These are phyloP conservation scores for Tyrannus savana DNA, from an alignment of 2,113 vertebrate genomes.

Conservation along the genomic window DNA sequence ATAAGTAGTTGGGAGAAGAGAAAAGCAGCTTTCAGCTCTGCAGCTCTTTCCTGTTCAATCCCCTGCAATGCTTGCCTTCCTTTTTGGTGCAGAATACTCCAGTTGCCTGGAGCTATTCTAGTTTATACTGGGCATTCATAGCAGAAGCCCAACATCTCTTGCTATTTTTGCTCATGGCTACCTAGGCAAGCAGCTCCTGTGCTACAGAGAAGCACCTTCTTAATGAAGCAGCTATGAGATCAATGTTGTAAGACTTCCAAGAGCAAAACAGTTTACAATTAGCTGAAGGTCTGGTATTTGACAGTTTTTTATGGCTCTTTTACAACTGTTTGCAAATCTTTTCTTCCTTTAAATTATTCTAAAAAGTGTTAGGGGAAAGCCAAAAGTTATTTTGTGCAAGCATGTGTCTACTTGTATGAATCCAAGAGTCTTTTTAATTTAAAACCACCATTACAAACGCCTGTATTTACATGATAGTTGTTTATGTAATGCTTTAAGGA, in stretches of 20 bases:
- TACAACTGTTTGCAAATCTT: slow-evolving; percentile 65
- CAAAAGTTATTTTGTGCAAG: slow-evolving; percentile 59
- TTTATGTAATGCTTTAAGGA: slow-evolving; percentile 63
- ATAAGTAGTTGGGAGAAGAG: background rate
- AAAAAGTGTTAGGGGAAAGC: slow-evolving; percentile 40
- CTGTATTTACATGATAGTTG: slow-evolving; percentile 62
- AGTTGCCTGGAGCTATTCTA: slow-evolving; percentile 48
- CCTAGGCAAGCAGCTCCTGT: slow-evolving; percentile 31
- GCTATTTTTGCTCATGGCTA: slow-evolving; percentile 35
- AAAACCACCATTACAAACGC: slow-evolving; percentile 54
- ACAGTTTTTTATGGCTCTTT: slow-evolving; percentile 71
- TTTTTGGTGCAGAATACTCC: slow-evolving; percentile 44
- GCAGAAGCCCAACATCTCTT: slow-evolving; percentile 26
- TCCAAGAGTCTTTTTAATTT: slow-evolving; percentile 55
- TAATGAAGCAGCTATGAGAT: slow-evolving; percentile 57
- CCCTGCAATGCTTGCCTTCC: slow-evolving; percentile 17
- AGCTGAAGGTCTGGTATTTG: slow-evolving; percentile 66
- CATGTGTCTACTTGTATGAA: slow-evolving; percentile 54
- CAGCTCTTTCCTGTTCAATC: slow-evolving; percentile 36
- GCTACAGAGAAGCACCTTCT: slow-evolving; percentile 18
- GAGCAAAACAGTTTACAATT: slow-evolving; percentile 65
- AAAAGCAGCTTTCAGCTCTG: slow-evolving; percentile 15
- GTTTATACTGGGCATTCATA: slow-evolving; percentile 39
- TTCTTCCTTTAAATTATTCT: slow-evolving; percentile 66
- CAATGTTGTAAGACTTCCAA: slow-evolving; percentile 59